phyloP scores from a whole-genome alignment of 2,888 invertebrate species.

The Choristoneura rosaceana region DNA sequence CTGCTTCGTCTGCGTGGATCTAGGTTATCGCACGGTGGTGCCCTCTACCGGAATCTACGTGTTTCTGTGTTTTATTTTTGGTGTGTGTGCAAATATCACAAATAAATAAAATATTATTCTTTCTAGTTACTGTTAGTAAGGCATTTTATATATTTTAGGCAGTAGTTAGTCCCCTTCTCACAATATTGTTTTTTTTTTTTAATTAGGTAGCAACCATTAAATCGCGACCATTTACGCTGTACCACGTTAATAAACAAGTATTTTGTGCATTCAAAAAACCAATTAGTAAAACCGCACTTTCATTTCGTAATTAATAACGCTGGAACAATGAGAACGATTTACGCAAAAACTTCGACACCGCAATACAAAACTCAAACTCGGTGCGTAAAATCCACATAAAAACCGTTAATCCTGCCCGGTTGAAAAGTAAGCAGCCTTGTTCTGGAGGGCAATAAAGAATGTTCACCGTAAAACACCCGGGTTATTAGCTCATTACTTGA shows the following conservation, averaged over 20 bases:
- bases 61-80: too few species aligned
- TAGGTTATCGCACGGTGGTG: too few species aligned
- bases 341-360: constrained; percentile 40
- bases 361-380: constrained; percentile 40
- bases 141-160: too few species aligned
- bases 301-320: constrained; percentile 33
- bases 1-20: too few species aligned
- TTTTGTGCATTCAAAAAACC: not conserved
- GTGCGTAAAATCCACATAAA: constrained; percentile 33
- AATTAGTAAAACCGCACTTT: constrained; percentile 22
- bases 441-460: constrained; percentile 37
- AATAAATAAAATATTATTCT: too few species aligned
- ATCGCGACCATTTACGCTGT: too few species aligned
- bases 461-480: constrained; percentile 31
- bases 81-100: too few species aligned
- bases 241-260: not conserved
- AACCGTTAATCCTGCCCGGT: constrained; percentile 38
- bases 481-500: constrained; percentile 41
- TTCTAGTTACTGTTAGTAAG: too few species aligned
- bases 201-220: too few species aligned
- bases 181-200: too few species aligned
- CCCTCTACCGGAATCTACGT: too few species aligned
- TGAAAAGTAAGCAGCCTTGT: constrained; percentile 39
- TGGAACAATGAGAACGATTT: constrained; percentile 37
- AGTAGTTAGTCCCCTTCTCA: too few species aligned